Evolutionary conservation across 2,888 invertebrate species (phyloP).

Genomic region (Tinea semifulvella): DNA sequence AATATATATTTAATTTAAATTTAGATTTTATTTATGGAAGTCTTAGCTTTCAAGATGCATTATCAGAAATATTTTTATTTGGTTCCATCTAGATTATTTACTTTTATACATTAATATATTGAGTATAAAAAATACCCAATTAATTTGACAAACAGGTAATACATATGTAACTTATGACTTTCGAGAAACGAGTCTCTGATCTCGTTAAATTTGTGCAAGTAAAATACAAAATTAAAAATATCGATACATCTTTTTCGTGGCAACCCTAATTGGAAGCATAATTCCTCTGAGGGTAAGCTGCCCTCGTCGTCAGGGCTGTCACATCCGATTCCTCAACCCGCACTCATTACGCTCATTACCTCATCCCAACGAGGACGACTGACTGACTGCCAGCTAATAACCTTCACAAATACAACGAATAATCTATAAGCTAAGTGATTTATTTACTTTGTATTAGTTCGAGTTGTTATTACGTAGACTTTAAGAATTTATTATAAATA

Average conservation of each 20-base stretch:
- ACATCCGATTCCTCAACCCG: slow-evolving; percentile 25
- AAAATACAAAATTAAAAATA: background rate
- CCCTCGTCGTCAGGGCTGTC: slow-evolving; percentile 24
- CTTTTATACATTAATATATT: no score
- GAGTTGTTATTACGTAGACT: no score
- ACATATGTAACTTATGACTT: background rate
- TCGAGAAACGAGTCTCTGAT: background rate
- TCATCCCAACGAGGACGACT: slow-evolving; percentile 17
- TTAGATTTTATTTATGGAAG: no score
- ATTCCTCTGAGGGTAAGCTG: slow-evolving; percentile 5
- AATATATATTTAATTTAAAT: no score
- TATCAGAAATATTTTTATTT: no score
- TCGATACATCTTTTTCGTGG: background rate
- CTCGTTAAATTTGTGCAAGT: background rate
- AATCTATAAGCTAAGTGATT: no score
- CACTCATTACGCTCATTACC: slow-evolving; percentile 32
- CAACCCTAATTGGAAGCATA: slow-evolving; percentile 3
- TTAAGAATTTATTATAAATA: no score
- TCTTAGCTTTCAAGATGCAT: no score
- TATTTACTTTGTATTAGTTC: no score
- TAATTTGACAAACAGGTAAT: no score
- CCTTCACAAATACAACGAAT: background rate
- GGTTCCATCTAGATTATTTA: no score
- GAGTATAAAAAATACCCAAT: no score
- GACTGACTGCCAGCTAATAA: slow-evolving; percentile 12